Evolutionary conservation across 2,888 invertebrate species (phyloP).

Genomic region (Eulithis testata): DNA sequence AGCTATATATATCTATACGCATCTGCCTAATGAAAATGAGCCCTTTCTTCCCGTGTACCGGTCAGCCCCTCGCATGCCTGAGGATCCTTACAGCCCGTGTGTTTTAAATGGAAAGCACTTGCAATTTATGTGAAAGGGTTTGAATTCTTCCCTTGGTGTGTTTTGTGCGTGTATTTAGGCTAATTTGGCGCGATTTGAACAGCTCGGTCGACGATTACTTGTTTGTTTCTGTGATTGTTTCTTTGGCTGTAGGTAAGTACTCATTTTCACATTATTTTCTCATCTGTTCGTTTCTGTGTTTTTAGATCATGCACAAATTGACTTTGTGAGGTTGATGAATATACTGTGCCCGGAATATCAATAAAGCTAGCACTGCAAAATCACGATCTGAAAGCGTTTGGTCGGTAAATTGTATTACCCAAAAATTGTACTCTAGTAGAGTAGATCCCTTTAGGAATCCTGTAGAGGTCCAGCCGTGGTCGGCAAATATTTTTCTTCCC

Average conservation of each 20-base stretch:
- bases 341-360: too few species aligned
- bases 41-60: slow-evolving; percentile 75
- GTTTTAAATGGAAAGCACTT: slow-evolving; percentile 78
- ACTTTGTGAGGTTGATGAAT: too few species aligned
- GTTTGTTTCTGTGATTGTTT: slow-evolving; percentile 32
- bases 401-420: too few species aligned
- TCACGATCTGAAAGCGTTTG: too few species aligned
- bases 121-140: slow-evolving; percentile 82
- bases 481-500: slow-evolving; percentile 15
- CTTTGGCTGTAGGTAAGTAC: neutral
- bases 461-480: slow-evolving; percentile 6
- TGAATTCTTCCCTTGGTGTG: slow-evolving; percentile 65
- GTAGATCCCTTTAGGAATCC: neutral
- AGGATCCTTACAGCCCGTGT: slow-evolving; percentile 70
- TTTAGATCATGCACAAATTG: too few species aligned
- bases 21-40: slow-evolving; percentile 81
- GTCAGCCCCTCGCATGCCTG: slow-evolving; percentile 68
- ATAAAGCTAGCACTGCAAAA: too few species aligned
- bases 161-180: slow-evolving; percentile 64
- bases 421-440: too few species aligned
- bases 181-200: slow-evolving; percentile 56
- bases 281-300: too few species aligned
- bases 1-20: slow-evolving; percentile 72
- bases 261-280: neutral
- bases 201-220: slow-evolving; percentile 22